Evolutionary conservation across 2,888 invertebrate genomes (phyloP).

Genomic region (Drosophila heteroneura): DNA sequence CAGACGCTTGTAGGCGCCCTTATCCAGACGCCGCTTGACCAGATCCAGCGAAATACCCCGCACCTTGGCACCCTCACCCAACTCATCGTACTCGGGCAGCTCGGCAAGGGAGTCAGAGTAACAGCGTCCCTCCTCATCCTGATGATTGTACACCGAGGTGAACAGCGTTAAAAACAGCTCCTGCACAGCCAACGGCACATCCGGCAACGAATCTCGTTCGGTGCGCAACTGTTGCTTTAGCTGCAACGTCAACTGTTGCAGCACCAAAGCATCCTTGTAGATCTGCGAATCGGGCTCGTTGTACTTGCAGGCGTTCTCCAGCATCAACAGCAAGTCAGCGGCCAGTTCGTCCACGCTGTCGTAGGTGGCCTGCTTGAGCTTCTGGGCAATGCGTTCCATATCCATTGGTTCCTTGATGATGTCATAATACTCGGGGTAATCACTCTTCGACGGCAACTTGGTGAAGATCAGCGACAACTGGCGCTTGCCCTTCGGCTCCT

Average conservation of each 20-base stretch:
- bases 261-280: slow-evolving; percentile 97
- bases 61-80: slow-evolving; percentile 87
- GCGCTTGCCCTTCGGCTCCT: slow-evolving; percentile 93
- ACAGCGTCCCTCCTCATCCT: slow-evolving; percentile 98
- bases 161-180: slow-evolving; percentile 96
- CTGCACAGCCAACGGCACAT: slow-evolving; percentile 95
- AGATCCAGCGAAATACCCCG: slow-evolving; percentile 96
- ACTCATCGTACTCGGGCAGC: slow-evolving; percentile 94
- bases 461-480: slow-evolving; percentile 97
- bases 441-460: slow-evolving; percentile 96
- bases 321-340: slow-evolving; percentile 95
- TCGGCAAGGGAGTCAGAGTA: slow-evolving; percentile 98
- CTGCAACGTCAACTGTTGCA: slow-evolving; percentile 96
- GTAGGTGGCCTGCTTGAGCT: slow-evolving; percentile 91
- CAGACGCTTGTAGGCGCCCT: slow-evolving; percentile 95
- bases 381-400: slow-evolving; percentile 96
- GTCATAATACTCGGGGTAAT: slow-evolving; percentile 99
- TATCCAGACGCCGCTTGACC: slow-evolving; percentile 96
- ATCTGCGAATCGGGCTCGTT: slow-evolving; percentile 99
- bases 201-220: slow-evolving; percentile 91
- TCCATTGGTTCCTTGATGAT: slow-evolving; percentile 98
- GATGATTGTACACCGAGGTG: slow-evolving; percentile 97
- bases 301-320: slow-evolving; percentile 98
- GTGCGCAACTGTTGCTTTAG: slow-evolving; percentile 94
- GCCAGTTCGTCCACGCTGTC: slow-evolving; percentile 94